phyloP scores from a whole-genome alignment of 1,140 invertebrate genomes.

The Drosophila nannoptera region DNA sequence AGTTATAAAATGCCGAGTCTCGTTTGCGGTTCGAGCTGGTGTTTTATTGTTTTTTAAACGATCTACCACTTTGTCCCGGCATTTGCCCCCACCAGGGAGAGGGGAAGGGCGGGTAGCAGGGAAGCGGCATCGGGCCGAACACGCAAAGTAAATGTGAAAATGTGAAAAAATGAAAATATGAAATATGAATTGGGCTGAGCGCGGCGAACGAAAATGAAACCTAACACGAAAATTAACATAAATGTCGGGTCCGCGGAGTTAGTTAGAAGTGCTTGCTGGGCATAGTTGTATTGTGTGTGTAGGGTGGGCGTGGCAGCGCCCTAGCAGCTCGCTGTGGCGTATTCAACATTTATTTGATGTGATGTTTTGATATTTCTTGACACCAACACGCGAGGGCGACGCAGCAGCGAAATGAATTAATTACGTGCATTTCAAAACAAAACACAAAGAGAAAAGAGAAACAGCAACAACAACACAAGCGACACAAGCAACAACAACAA shows the following conservation, averaged over 20 bases:
- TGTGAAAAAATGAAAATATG: constrained; percentile 59
- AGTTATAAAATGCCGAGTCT: constrained; percentile 26
- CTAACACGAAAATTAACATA: constrained; percentile 68
- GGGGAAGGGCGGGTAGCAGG: constrained; percentile 11
- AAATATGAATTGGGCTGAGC: constrained; percentile 63
- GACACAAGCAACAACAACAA: constrained; percentile 40
- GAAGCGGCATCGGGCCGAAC: constrained; percentile 2
- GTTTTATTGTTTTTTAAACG: constrained; percentile 78
- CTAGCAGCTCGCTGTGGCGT: constrained; percentile 37
- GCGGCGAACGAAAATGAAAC: constrained; percentile 55
- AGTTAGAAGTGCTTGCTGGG: not conserved
- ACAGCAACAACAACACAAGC: constrained; percentile 16
- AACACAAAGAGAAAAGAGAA: constrained; percentile 34
- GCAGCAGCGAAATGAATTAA: constrained; percentile 76
- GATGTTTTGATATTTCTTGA: constrained; percentile 79
- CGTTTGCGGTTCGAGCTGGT: constrained; percentile 44
- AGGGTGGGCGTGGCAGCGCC: constrained; percentile 29
- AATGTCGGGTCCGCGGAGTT: constrained; percentile 41
- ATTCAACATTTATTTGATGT: constrained; percentile 79
- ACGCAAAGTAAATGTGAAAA: constrained; percentile 54
- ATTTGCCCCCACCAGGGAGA: constrained; percentile 27
- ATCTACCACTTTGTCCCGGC: constrained; percentile 71
- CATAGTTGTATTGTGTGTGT: constrained; percentile 42
- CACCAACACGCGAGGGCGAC: constrained; percentile 75
- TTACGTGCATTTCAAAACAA: constrained; percentile 76